Percentiles rank a stretch among this genome's conserved stretches.
Evolutionary conservation across 2,797 vertebrate genomes (phyloP).

Genomic region (Florisuga fusca): DNA sequence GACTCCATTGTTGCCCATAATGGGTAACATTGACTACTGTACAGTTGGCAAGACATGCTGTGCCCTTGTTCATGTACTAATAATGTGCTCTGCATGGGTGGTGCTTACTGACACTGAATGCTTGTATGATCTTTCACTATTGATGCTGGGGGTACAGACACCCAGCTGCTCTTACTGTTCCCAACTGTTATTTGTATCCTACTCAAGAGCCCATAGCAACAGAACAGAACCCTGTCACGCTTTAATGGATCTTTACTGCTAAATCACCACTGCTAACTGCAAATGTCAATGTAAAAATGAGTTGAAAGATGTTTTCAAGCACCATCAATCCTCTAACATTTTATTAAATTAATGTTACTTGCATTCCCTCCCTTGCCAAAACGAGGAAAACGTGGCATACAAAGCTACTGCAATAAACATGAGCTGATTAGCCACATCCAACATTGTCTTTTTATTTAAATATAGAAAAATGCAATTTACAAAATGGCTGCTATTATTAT

Average conservation of each 20-base stretch:
- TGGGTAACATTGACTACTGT: not conserved
- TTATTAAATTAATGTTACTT: conserved; percentile 36
- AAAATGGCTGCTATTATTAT: not conserved
- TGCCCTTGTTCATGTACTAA: not conserved
- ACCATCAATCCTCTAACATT: not conserved
- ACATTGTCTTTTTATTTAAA: not conserved
- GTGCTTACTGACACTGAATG: not conserved
- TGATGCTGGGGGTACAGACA: not conserved
- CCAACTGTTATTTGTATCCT: not conserved
- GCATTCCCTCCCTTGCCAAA: not conserved
- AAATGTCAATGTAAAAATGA: conserved; percentile 39
- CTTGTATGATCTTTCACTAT: not conserved
- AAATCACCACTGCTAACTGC: conserved; percentile 8
- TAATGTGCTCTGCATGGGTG: not conserved
- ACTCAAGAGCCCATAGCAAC: not conserved
- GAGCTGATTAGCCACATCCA: not conserved
- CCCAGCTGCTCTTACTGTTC: not conserved
- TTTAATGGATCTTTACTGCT: conserved; percentile 27
- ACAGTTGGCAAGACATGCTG: not conserved
- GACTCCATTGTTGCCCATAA: not conserved
- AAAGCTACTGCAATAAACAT: conserved; percentile 9
- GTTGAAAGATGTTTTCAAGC: conserved; percentile 55
- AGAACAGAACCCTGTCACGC: conserved; percentile 22
- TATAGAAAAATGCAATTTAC: not conserved
- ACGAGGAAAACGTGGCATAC: not conserved